Percentiles rank a stretch among this genome's conserved stretches.
Conservation (phyloP, 2,888 invertebrate genomes). For the Piscicola geometra region DNA sequence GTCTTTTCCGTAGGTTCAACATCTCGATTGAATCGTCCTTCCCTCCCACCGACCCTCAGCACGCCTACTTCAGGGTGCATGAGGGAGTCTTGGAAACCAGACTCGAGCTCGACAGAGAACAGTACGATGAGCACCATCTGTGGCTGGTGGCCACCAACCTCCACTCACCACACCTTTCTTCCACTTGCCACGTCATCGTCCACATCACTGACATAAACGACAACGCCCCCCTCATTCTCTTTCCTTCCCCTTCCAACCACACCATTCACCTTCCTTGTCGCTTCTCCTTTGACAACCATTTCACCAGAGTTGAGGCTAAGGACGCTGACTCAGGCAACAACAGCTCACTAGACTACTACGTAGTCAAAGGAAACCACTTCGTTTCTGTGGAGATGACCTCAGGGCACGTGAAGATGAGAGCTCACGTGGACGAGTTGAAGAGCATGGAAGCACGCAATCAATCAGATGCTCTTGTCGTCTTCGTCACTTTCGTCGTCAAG, state of each 20-base stretch:
- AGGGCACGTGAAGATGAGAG: constrained; percentile 53
- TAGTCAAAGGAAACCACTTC: constrained; percentile 54
- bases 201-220: constrained; percentile 41
- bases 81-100: constrained; percentile 27
- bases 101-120: constrained; percentile 38
- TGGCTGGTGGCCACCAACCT: constrained; percentile 36
- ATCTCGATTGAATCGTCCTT: constrained; percentile 35
- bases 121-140: constrained; percentile 35
- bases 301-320: constrained; percentile 36
- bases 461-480: neutral
- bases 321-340: constrained; percentile 41
- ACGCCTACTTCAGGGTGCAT: constrained; percentile 28
- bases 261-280: constrained; percentile 33
- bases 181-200: constrained; percentile 37
- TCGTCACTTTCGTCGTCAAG: constrained; percentile 28
- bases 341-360: constrained; percentile 41
- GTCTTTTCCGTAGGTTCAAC: constrained; percentile 33
- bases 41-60: neutral
- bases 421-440: neutral
- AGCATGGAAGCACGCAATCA: neutral
- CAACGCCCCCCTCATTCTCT: constrained; percentile 41
- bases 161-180: constrained; percentile 26
- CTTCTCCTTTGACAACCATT: neutral
- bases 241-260: constrained; percentile 37
- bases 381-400: constrained; percentile 55